A percentile compares a stretch with the other conserved stretches of the same genome.
Evolutionary conservation across 1,140 invertebrate species (phyloP).

Genomic region (Lycorma delicatula): DNA sequence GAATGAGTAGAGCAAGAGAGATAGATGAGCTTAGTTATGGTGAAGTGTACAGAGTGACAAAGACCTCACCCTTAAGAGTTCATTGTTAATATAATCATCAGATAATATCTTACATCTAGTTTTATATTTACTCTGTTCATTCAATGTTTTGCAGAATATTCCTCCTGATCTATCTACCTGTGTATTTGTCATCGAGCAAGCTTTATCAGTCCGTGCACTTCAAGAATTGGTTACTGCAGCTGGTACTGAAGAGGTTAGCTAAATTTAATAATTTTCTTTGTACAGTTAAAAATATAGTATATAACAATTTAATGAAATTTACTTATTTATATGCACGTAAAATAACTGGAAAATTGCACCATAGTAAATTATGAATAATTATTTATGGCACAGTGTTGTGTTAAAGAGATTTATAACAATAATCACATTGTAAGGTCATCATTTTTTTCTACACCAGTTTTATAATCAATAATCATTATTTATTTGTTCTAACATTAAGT

Average conservation of each 20-base stretch:
- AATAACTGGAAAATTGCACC: not conserved
- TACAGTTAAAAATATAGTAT: not conserved
- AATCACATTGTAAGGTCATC: not conserved
- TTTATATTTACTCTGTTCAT: too few relatives aligned
- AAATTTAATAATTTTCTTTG: not conserved
- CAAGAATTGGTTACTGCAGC: slow-evolving; percentile 95
- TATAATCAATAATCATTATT: too few relatives aligned
- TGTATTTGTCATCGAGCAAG: slow-evolving; percentile 98
- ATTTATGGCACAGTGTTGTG: slow-evolving; percentile 1
- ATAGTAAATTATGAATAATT: too few relatives aligned
- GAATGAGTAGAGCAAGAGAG: too few relatives aligned
- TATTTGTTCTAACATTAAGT: too few relatives aligned
- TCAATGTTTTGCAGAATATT: slow-evolving; percentile 80
- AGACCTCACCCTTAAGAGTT: too few relatives aligned
- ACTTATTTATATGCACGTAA: not conserved
- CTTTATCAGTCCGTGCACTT: slow-evolving; percentile 94
- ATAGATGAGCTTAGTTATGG: too few relatives aligned
- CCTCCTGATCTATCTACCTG: slow-evolving; percentile 97
- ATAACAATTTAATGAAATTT: slow-evolving; percentile 7
- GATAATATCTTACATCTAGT: too few relatives aligned
- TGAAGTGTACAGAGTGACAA: too few relatives aligned
- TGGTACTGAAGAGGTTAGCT: slow-evolving; percentile 77
- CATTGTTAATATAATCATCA: too few relatives aligned
- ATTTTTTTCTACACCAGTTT: too few relatives aligned
- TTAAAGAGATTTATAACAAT: not conserved